Base-by-base conservation (phyloP, 2,888 invertebrate species). In the Syrista parreyssii region DNA sequence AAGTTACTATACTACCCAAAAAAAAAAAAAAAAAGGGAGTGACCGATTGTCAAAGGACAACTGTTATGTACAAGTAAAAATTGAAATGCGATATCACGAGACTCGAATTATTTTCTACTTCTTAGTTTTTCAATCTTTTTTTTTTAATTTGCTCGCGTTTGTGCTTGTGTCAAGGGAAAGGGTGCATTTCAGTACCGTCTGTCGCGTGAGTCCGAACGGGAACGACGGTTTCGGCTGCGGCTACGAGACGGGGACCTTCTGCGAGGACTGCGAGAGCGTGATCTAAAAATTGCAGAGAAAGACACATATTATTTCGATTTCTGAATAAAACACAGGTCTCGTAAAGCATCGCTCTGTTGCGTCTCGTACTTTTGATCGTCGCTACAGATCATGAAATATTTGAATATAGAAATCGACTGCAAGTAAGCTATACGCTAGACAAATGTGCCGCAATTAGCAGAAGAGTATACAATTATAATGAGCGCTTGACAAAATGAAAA, bases 211-310 rank as follows among this genome's bases (percentile, higher is more conserved):
- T 91, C 90, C 80, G 91, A 91, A 82, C 91, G 90, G 74, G 91
- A 91, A 82, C 91, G 91, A 82, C 90, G 90, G 82, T 91, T 90
- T 84, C 91, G 89, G 88, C 91, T 91, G 82, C 91, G 90, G 83
- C 91, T 91, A 76, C 91, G 89, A 69, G 90, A 88, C 80, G 89
- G 79, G 30, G 91, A 91, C 85, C 90, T 90, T 81, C 89, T 90
- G 82, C 90, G 89, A 36, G 88, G 91, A 75, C 90, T 91, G 82
- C 90, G 90, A 78, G 91, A 91, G 80, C 90, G 87, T 80, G 91
- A 91, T 85, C 91, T 91, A 90, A 88, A 90, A 91, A 83, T 84
- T 84, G 75, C 75, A 75, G 82, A 80, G 75, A 36, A 76, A 30
- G 77, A 36, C 74, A 81, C 79, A 68, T 78, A 84, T 77, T 68